These are phyloP conservation scores for Zosterops hypoxanthus DNA, from an alignment of 2,113 vertebrate species.

Conservation along the genomic window DNA sequence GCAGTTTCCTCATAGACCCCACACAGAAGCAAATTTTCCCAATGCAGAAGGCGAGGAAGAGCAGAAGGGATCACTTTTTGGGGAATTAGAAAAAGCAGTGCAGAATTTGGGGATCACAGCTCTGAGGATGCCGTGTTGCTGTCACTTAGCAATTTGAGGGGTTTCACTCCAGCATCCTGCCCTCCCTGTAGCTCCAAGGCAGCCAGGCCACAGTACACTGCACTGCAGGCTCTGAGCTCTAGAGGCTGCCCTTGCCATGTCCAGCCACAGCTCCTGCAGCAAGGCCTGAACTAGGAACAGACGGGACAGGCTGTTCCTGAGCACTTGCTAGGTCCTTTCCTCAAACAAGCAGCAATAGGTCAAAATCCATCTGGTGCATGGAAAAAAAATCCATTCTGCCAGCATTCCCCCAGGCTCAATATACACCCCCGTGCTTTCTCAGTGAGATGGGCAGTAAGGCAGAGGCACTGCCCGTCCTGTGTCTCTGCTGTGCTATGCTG, in stretches of 20 bases:
- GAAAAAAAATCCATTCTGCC: not conserved
- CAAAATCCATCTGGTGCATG: not conserved
- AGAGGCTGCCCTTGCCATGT: slow-evolving; percentile 49
- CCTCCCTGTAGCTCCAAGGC: not conserved
- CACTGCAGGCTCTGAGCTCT: slow-evolving; percentile 35
- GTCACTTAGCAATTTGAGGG: not conserved
- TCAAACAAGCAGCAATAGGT: not conserved
- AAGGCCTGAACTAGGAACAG: not conserved
- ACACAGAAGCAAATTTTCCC: not conserved
- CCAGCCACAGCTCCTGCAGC: not conserved
- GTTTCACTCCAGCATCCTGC: not conserved
- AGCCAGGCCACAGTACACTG: not conserved
- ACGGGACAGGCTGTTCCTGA: not conserved
- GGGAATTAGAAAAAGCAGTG: not conserved
- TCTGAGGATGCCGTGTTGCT: rapidly evolving
- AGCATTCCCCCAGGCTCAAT: not conserved
- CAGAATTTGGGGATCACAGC: not conserved
- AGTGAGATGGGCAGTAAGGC: rapidly evolving
- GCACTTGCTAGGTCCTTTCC: not conserved
- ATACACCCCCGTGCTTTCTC: not conserved
- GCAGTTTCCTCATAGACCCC: not conserved
- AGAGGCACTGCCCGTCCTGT: not conserved
- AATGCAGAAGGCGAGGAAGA: not conserved
- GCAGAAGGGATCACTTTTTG: not conserved
- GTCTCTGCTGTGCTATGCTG: not conserved